Conservation (phyloP, 2,888 invertebrate genomes). For the Meganola albula region DNA sequence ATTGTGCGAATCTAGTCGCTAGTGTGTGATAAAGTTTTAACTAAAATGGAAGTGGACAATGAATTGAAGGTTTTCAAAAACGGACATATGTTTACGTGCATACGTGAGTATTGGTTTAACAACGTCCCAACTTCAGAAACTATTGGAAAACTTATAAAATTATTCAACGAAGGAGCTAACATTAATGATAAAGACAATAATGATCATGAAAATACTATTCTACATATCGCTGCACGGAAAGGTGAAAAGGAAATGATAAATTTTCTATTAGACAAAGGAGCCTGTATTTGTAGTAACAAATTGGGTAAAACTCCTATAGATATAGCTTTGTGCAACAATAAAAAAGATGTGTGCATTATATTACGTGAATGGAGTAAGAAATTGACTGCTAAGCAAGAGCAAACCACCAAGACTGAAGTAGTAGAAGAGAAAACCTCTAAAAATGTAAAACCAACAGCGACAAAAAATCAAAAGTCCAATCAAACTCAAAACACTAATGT, state of each 20-base stretch:
- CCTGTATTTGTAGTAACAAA: constrained; percentile 11
- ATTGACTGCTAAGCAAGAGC: constrained; percentile 4
- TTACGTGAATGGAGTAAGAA: constrained; percentile 9
- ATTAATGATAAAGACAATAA: constrained; percentile 23
- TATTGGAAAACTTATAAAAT: constrained; percentile 16
- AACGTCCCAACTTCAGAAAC: constrained; percentile 18
- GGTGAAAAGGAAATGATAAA: neutral
- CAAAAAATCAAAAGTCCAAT: constrained; percentile 1
- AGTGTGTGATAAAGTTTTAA: neutral
- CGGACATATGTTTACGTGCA: constrained; percentile 21
- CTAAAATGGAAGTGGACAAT: constrained; percentile 1
- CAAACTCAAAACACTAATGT: neutral
- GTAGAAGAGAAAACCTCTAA: constrained; percentile 2
- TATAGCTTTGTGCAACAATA: constrained; percentile 19
- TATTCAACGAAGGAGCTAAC: constrained; percentile 22
- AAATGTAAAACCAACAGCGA: constrained; percentile 2
- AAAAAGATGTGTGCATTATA: constrained; percentile 17
- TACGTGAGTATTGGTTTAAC: constrained; percentile 10
- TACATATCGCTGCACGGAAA: constrained; percentile 21
- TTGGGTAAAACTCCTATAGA: constrained; percentile 16
- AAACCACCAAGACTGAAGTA: neutral
- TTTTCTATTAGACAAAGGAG: constrained; percentile 17
- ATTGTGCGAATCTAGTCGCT: neutral
- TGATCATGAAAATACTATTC: constrained; percentile 20
- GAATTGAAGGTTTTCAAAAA: constrained; percentile 17